A percentile compares a stretch with the other conserved stretches of the same genome.
Conservation (phyloP, 2,888 invertebrate species). For the Pharmacophagus antenor region DNA sequence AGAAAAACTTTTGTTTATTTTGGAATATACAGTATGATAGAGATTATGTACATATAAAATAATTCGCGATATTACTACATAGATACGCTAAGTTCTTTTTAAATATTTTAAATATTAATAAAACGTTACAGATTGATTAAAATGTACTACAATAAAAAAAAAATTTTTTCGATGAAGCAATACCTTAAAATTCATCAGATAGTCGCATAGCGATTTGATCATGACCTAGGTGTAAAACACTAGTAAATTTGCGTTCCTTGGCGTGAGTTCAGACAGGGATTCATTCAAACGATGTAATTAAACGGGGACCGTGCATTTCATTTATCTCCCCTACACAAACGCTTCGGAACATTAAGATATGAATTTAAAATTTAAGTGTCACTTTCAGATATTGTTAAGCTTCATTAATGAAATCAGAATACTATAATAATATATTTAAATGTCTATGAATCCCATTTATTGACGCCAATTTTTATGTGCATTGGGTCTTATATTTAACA, state of each 20-base stretch:
- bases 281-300: slow-evolving; percentile 55
- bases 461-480: no score
- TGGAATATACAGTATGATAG: slow-evolving; percentile 62
- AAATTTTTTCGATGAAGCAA: slow-evolving; percentile 5
- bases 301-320: slow-evolving; percentile 32
- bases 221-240: slow-evolving; percentile 56
- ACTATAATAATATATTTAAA: no score
- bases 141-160: not conserved
- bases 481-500: no score
- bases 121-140: not conserved
- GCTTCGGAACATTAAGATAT: slow-evolving; percentile 4
- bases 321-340: slow-evolving; percentile 14
- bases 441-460: no score
- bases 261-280: slow-evolving; percentile 61
- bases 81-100: not conserved
- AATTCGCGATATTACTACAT: slow-evolving; percentile 7
- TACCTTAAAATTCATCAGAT: not conserved
- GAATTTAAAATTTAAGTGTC: slow-evolving; percentile 14
- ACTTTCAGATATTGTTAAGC: not conserved
- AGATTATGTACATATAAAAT: slow-evolving; percentile 45
- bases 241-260: slow-evolving; percentile 41
- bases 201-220: slow-evolving; percentile 44
- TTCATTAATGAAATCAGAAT: no score
- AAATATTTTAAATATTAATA: not conserved
- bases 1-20: slow-evolving; percentile 62